Evolutionary conservation across 2,888 invertebrate species (phyloP).

Genomic region (Sphecodes monilicornis): DNA sequence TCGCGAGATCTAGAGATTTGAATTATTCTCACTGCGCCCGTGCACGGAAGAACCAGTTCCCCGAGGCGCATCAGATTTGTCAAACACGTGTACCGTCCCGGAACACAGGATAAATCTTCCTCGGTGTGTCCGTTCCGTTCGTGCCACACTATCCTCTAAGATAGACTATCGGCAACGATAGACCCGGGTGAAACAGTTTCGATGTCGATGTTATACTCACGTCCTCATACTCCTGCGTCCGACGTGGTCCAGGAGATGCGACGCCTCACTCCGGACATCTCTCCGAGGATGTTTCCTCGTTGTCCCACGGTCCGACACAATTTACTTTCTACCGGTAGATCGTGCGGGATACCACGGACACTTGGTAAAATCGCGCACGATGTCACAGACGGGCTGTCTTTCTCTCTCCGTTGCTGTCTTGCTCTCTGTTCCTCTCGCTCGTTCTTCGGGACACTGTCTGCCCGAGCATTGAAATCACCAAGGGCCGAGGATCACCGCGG

Average conservation of each 20-base stretch:
- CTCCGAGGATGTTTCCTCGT: constrained; percentile 2
- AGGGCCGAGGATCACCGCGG: constrained; percentile 27
- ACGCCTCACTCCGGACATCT: constrained; percentile 46
- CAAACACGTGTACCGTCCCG: constrained; percentile 42
- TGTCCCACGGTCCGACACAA: constrained; percentile 25
- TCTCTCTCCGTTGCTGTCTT: neutral
- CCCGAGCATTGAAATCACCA: constrained; percentile 70
- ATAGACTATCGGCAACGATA: neutral
- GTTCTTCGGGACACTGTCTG: constrained; percentile 32
- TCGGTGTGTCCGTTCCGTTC: neutral
- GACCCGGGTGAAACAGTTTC: neutral
- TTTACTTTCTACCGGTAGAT: constrained; percentile 24
- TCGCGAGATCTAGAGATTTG: constrained; percentile 15
- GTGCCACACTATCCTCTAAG: neutral
- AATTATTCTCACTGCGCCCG: constrained; percentile 4
- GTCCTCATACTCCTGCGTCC: constrained; percentile 63
- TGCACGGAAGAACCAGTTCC: constrained; percentile 24
- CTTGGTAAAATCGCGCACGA: constrained; percentile 52
- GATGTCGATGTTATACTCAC: constrained; percentile 56
- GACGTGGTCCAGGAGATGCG: constrained; percentile 41
- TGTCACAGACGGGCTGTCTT: constrained; percentile 24
- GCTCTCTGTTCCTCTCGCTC: neutral
- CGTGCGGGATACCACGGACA: constrained; percentile 32
- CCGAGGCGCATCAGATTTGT: constrained; percentile 32
- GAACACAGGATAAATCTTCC: constrained; percentile 15